These are phyloP conservation scores for Antennarius striatus DNA, from an alignment of 2,113 vertebrate genomes.

Conservation along the genomic window DNA sequence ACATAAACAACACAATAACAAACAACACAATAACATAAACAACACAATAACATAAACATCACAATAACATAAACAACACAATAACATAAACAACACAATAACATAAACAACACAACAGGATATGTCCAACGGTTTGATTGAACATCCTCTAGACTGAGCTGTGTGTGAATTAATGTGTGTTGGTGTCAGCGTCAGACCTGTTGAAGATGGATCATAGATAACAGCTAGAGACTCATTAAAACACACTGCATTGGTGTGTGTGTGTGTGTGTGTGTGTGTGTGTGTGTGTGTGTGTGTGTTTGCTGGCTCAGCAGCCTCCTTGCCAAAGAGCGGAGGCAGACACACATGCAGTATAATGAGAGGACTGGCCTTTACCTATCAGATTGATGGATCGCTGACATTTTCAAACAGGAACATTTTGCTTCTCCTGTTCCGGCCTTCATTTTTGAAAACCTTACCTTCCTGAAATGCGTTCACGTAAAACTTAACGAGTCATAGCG, in stretches of 20 bases:
- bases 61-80: too few species aligned
- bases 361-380: constrained; percentile 64
- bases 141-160: too few species aligned
- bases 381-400: constrained; percentile 69
- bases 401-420: constrained; percentile 57
- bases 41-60: too few species aligned
- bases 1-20: too few species aligned
- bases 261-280: constrained; percentile 8
- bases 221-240: constrained; percentile 58
- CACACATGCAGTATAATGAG: constrained; percentile 43
- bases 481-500: too few species aligned
- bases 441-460: constrained; percentile 27
- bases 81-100: too few species aligned
- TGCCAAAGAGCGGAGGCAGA: constrained; percentile 21
- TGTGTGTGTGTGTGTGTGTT: constrained; percentile 8
- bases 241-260: constrained; percentile 21
- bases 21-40: too few species aligned
- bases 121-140: too few species aligned
- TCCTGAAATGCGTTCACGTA: too few species aligned
- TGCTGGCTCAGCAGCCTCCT: constrained; percentile 40
- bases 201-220: constrained; percentile 65
- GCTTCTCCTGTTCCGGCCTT: constrained; percentile 32
- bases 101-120: too few species aligned
- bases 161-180: background rate
- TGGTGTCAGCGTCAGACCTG: constrained; percentile 16